phyloP scores from a whole-genome alignment of 2,113 vertebrate genomes.

The Atrichornis clamosus region DNA sequence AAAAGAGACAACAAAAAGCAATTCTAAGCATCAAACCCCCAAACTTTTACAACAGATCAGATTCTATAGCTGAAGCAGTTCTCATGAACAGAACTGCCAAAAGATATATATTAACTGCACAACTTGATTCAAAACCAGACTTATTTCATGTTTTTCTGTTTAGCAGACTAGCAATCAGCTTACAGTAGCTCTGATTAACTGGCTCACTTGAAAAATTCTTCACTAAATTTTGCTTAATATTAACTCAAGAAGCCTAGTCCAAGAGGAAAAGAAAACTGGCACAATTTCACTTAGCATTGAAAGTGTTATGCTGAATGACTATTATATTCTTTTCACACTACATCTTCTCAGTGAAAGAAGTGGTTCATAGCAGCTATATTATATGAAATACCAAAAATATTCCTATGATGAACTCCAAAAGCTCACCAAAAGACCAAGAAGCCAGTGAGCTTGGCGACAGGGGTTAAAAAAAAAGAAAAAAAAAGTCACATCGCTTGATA shows the following conservation, averaged over 20 bases:
- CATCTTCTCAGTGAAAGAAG: neutral
- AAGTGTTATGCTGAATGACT: neutral
- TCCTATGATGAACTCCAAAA: neutral
- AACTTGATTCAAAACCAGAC: neutral
- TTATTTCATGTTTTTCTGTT: neutral
- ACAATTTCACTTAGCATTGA: neutral
- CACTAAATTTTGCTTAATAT: neutral
- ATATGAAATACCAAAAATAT: neutral
- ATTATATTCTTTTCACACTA: neutral
- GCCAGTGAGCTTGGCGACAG: neutral
- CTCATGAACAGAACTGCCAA: neutral
- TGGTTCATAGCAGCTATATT: neutral
- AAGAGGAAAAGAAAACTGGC: neutral
- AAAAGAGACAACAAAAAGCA: neutral
- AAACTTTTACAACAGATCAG: neutral
- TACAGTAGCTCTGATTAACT: neutral
- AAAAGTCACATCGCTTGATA: neutral
- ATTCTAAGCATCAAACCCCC: neutral
- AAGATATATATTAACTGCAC: neutral
- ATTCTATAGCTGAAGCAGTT: neutral
- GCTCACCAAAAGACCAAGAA: neutral
- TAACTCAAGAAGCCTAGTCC: neutral
- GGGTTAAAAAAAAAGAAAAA: neutral
- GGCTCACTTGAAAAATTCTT: neutral
- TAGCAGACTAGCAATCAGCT: neutral